These are phyloP conservation scores for Rallus limicola DNA, from an alignment of 2,113 vertebrate species.

Conservation along the genomic window DNA sequence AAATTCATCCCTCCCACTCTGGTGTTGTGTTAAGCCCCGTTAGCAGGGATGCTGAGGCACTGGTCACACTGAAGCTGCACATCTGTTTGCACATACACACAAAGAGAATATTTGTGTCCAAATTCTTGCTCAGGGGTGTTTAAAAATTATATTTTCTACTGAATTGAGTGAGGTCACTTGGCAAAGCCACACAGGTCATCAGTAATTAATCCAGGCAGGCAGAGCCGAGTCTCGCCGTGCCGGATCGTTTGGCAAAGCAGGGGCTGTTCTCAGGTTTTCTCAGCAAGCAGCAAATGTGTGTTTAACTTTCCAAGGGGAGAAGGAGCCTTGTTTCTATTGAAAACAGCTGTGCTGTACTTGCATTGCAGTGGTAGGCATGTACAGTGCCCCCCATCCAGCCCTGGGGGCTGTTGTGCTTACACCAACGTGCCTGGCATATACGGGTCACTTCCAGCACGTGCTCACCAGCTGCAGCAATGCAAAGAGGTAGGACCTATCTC, in stretches of 20 bases:
- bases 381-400: background rate
- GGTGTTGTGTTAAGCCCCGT: background rate
- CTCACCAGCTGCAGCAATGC: background rate
- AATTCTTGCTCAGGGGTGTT: background rate
- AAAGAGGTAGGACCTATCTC: background rate
- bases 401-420: background rate
- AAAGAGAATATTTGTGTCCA: slow-evolving; percentile 17
- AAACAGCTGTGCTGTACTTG: slow-evolving; percentile 38
- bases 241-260: slow-evolving; percentile 21
- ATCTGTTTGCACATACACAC: background rate
- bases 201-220: slow-evolving; percentile 56
- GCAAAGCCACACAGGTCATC: background rate
- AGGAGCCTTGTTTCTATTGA: slow-evolving; percentile 22
- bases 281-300: background rate
- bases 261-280: slow-evolving; percentile 15
- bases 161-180: slow-evolving; percentile 30
- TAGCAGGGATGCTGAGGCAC: background rate
- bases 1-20: background rate
- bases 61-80: background rate
- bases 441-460: accelerated
- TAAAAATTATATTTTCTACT: slow-evolving; percentile 47
- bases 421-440: background rate
- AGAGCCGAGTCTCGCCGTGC: background rate
- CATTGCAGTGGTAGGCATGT: background rate
- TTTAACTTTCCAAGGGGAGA: background rate